A percentile compares a stretch with the other conserved stretches of the same genome.
Evolutionary conservation across 2,888 invertebrate genomes (phyloP).

Genomic region (Andrena dorsata): DNA sequence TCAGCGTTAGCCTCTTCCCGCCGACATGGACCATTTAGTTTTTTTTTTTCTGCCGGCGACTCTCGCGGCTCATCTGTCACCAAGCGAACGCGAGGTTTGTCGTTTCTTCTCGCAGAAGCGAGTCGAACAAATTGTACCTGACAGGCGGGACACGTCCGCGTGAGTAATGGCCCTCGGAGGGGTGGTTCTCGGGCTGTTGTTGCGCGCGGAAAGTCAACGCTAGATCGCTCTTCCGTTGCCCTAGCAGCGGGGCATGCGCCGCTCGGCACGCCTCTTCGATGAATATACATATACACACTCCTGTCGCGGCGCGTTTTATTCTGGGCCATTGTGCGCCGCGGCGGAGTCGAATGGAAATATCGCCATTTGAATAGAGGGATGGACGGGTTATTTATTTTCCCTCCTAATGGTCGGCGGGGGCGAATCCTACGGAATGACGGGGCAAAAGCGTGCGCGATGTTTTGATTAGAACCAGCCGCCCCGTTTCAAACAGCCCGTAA

Average conservation of each 20-base stretch:
- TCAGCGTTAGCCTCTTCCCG: background rate
- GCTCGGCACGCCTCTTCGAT: conserved; percentile 59
- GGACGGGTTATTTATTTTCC: conserved; percentile 39
- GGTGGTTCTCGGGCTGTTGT: conserved; percentile 54
- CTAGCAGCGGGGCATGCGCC: conserved; percentile 24
- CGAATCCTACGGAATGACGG: conserved; percentile 3
- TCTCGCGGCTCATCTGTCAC: conserved; percentile 65
- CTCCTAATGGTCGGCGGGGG: conserved; percentile 25
- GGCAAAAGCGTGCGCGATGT: conserved; percentile 7
- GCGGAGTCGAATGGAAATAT: conserved; percentile 39
- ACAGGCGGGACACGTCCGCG: conserved; percentile 64
- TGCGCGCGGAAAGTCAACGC: conserved; percentile 66
- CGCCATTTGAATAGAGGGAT: conserved; percentile 38
- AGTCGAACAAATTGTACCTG: conserved; percentile 72
- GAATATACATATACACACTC: conserved; percentile 25
- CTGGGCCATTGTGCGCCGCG: conserved; percentile 3
- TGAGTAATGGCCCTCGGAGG: conserved; percentile 68
- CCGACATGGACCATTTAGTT: conserved; percentile 4
- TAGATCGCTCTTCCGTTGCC: conserved; percentile 58
- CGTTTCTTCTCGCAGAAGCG: conserved; percentile 64
- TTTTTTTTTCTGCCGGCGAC: conserved; percentile 27
- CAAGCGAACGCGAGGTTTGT: conserved; percentile 55
- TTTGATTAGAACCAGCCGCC: conserved; percentile 21
- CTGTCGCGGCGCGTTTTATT: conserved; percentile 36
- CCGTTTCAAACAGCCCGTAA: background rate